These are phyloP conservation scores for Yponomeuta sedellus DNA, from an alignment of 2,888 invertebrate genomes.

Conservation along the genomic window DNA sequence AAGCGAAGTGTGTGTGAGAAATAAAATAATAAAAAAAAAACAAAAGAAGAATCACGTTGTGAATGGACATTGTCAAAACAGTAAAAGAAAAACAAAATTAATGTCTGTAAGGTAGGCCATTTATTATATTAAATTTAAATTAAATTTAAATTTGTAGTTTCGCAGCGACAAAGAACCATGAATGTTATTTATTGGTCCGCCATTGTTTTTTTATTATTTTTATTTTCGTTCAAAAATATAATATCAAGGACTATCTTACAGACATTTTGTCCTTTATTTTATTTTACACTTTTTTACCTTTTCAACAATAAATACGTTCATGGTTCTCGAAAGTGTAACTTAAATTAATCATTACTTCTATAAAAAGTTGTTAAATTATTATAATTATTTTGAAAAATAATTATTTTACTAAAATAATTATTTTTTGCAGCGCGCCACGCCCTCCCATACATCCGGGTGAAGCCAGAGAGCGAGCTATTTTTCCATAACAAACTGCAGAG, in stretches of 20 bases:
- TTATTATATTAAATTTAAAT: conserved; percentile 38
- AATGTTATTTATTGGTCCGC: conserved; percentile 43
- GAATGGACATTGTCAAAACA: conserved; percentile 63
- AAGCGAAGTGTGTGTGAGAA: conserved; percentile 1
- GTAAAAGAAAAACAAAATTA: conserved; percentile 37
- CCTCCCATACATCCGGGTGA: conserved; percentile 48
- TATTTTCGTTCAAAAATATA: conserved; percentile 26
- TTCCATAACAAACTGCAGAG: conserved; percentile 61
- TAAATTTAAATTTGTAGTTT: background rate
- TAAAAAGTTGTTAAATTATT: background rate
- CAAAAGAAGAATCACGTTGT: conserved; percentile 63
- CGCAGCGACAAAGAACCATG: conserved; percentile 52
- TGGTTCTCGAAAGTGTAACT: conserved; percentile 45
- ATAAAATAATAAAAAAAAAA: background rate
- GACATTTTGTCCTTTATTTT: conserved; percentile 55
- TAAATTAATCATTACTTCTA: conserved; percentile 18
- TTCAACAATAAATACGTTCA: conserved; percentile 52
- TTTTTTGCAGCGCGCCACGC: conserved; percentile 36
- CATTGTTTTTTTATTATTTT: conserved; percentile 22
- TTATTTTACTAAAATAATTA: background rate
- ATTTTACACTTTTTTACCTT: conserved; percentile 23
- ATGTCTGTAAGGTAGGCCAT: conserved; percentile 76
- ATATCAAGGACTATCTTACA: conserved; percentile 59
- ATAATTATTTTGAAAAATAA: background rate
- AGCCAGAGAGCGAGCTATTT: conserved; percentile 64